These are phyloP conservation scores for Ginglymostoma cirratum DNA, from an alignment of 2,113 vertebrate species.

Conservation along the genomic window DNA sequence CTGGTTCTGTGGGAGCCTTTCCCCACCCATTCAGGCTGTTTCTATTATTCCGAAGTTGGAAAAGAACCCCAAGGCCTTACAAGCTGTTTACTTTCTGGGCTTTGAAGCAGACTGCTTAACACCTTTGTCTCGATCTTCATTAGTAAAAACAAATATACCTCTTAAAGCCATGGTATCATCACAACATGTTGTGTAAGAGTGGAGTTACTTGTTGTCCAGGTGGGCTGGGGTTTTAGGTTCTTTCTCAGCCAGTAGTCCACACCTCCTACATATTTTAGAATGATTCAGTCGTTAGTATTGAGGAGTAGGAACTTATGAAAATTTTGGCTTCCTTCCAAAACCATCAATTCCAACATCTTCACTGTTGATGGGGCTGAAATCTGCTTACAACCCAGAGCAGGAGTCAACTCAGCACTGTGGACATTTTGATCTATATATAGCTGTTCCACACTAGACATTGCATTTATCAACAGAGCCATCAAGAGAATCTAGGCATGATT, in stretches of 20 bases:
- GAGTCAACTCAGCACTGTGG: background rate
- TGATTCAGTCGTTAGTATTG: background rate
- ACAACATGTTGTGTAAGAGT: background rate
- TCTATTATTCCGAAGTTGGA: too few species aligned
- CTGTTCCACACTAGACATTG: background rate
- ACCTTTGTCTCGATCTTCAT: too few species aligned
- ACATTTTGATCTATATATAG: background rate
- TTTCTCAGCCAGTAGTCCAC: background rate
- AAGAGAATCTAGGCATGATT: background rate
- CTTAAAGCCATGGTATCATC: too few species aligned
- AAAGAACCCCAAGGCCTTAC: too few species aligned
- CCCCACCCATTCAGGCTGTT: too few species aligned
- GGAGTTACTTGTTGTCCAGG: background rate
- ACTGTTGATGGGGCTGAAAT: background rate
- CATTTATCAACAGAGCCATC: background rate
- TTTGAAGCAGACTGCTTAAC: too few species aligned
- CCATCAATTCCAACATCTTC: background rate
- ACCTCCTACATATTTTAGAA: background rate
- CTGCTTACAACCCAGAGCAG: background rate
- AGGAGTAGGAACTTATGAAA: background rate
- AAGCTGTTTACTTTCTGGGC: too few species aligned
- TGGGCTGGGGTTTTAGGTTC: background rate
- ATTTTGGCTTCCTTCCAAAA: background rate
- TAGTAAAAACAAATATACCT: too few species aligned
- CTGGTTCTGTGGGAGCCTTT: too few species aligned